These are phyloP conservation scores for Gonioctena quinquepunctata DNA, from an alignment of 1,140 invertebrate species.

Conservation along the genomic window DNA sequence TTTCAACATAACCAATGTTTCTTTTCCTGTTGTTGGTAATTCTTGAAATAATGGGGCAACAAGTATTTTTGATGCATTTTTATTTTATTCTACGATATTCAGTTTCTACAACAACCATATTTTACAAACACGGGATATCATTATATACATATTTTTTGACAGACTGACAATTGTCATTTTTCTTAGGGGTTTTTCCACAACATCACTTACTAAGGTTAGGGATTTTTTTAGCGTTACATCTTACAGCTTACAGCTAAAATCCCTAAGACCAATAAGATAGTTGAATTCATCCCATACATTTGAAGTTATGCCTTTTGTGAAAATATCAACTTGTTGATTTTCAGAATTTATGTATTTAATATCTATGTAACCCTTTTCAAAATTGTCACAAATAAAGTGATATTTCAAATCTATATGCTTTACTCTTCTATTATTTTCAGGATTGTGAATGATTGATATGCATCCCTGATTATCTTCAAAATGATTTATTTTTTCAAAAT, in stretches of 20 bases:
- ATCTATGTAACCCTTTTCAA: slow-evolving; percentile 18
- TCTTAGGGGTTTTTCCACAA: too few species aligned
- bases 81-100: too few species aligned
- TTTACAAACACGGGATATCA: too few species aligned
- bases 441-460: slow-evolving; percentile 51
- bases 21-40: too few species aligned
- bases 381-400: slow-evolving; percentile 28
- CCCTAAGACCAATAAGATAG: not conserved
- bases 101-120: too few species aligned
- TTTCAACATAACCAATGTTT: too few species aligned
- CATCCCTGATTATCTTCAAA: slow-evolving; percentile 47
- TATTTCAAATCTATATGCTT: slow-evolving; percentile 47
- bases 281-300: slow-evolving; percentile 8
- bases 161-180: too few species aligned
- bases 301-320: slow-evolving; percentile 26
- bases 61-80: too few species aligned
- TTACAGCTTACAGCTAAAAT: slow-evolving; percentile 9
- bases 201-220: too few species aligned
- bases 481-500: slow-evolving; percentile 15
- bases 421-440: slow-evolving; percentile 35
- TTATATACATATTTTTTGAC: too few species aligned
- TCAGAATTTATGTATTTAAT: slow-evolving; percentile 23
- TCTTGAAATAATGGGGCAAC: too few species aligned
- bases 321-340: slow-evolving; percentile 26
- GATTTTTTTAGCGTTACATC: not conserved